phyloP scores from a whole-genome alignment of 2,888 invertebrate genomes.

The Conistra vaccinii region DNA sequence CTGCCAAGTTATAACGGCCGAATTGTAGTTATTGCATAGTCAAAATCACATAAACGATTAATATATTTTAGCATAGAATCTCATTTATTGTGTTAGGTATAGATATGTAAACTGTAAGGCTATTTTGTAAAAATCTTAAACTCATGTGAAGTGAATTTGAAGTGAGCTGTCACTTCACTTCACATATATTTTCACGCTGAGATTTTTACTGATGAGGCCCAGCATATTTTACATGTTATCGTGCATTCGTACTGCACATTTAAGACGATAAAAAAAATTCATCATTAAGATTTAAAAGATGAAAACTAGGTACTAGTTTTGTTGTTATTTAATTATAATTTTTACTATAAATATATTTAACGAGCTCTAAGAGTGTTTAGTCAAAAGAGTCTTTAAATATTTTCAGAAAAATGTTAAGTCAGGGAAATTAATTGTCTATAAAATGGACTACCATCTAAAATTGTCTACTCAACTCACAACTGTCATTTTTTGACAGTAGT shows the following conservation, averaged over 20 bases:
- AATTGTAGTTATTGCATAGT: not conserved
- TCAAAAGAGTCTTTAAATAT: not conserved
- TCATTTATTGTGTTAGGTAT: not conserved
- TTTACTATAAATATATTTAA: no score
- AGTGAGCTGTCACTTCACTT: no score
- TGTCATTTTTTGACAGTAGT: not conserved
- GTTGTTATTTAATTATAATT: not conserved
- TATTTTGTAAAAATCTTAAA: no score
- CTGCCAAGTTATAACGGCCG: no score
- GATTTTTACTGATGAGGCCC: no score
- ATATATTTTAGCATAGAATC: not conserved
- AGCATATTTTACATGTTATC: not conserved
- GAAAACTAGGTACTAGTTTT: not conserved
- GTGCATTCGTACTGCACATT: not conserved
- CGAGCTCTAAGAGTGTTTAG: no score
- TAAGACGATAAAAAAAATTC: not conserved
- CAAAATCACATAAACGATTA: not conserved
- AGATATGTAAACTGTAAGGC: not conserved
- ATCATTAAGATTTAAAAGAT: not conserved
- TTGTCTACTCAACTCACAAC: not conserved
- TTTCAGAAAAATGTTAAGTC: not conserved
- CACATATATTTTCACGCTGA: no score
- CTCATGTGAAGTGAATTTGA: no score
- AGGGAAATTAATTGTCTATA: not conserved
- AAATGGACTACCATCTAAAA: not conserved